Percentiles rank a stretch among this genome's conserved stretches.
Evolutionary conservation across 2,797 vertebrate species (phyloP).

Genomic region (Loris lydekkerianus): DNA sequence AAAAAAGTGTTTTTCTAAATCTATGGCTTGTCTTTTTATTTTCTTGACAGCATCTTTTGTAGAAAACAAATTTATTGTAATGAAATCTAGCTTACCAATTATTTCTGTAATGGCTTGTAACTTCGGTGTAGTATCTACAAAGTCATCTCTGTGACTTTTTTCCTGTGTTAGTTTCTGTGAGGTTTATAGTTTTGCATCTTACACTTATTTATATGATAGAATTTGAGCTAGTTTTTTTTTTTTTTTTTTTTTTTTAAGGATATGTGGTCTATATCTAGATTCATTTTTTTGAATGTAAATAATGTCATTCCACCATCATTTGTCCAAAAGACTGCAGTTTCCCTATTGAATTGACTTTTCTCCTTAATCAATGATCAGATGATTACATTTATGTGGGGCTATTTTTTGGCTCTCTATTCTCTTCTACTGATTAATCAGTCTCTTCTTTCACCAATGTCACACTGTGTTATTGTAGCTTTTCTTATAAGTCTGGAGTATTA

Average conservation of each 20-base stretch:
- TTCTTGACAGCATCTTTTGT: not conserved
- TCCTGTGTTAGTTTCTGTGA: not conserved
- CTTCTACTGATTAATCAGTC: not conserved
- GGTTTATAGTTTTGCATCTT: slow-evolving; percentile 18
- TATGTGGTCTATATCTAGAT: not conserved
- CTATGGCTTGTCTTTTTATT: not conserved
- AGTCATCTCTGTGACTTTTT: not conserved
- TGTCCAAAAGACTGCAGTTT: slow-evolving; percentile 5
- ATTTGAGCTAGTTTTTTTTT: not conserved
- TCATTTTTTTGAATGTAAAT: not conserved
- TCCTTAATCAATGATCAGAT: not conserved
- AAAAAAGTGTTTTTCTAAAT: not conserved
- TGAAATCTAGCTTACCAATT: not conserved
- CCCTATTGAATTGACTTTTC: not conserved
- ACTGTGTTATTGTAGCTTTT: not conserved
- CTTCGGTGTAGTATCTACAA: not conserved
- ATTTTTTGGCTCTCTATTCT: not conserved
- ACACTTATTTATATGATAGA: not conserved
- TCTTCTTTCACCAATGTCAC: not conserved
- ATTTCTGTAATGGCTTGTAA: not conserved
- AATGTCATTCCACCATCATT: not conserved
- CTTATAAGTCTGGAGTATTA: not conserved
- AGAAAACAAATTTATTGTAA: not conserved
- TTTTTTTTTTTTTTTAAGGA: not conserved
- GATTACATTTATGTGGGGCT: not conserved